Base-by-base conservation (phyloP, 2,797 vertebrate genomes). In the Takifugu ocellatus region DNA sequence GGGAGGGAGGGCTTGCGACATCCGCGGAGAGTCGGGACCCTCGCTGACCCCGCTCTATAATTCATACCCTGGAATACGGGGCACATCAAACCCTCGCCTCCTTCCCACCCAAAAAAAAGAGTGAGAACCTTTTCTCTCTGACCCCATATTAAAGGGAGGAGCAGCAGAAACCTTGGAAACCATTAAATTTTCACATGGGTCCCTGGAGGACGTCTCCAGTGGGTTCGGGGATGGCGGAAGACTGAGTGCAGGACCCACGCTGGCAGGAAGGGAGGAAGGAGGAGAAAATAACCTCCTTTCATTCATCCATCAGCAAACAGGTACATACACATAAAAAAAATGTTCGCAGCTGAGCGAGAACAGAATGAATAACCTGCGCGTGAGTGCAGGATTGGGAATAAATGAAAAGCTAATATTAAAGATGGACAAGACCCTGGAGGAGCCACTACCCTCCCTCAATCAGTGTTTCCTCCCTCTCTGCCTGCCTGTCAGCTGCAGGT, bases 21-120 rank as follows among this genome's bases (percentile, higher is more conserved):
- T 89, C 88, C 86, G 77, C 82, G 82, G 86, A 87, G 89, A 88
- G 74, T 79, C 74, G 55, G 84, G 89, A 91, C 87, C 90, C 86
- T 74, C 72, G 33, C 77, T 92, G 90, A 93, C 90, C 92, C 77
- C 84, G 78, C 77, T 93, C 85, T 88, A 93, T 92, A 90, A 93
- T 92, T 92, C 87, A 93, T 92, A 88, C 83, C 66, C 49, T 73
- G 70, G 81, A 90, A 91, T 82, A 88, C 69, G 75, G 79, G 77
- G 69, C 78, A 75, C 66, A 78, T 80, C 80, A 79, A 87, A 84
- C 43, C 81, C 79, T 61, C 33, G 50, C 65, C 66, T 84, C 77
- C 61, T 77, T 72, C 73, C 75, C 78, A 78, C 84, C 87, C 85
- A 84, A 87, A 87, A 84, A 88, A 77, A 77, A 76, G 59, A 81